phyloP scores from a whole-genome alignment of 2,888 invertebrate species.

The Liopterus haemorrhoidalis region DNA sequence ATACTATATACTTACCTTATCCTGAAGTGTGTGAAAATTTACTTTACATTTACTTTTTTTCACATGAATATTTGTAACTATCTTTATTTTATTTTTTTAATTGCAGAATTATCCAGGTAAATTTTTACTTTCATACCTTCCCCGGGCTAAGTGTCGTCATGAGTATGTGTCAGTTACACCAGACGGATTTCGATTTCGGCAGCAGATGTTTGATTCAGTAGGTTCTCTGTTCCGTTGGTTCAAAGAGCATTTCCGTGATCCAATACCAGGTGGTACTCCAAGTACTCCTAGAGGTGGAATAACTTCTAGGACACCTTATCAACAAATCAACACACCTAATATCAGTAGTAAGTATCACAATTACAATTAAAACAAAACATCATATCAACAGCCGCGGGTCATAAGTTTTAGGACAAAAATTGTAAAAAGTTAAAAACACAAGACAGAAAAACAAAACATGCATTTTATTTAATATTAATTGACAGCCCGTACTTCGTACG shows the following conservation, averaged over 20 bases:
- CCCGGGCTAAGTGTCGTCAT: constrained; percentile 75
- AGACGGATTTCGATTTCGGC: constrained; percentile 87
- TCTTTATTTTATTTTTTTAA: constrained; percentile 29
- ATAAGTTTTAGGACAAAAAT: too few species aligned
- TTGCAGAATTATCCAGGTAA: constrained; percentile 81
- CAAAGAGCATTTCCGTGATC: constrained; percentile 95
- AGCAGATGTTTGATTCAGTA: constrained; percentile 79
- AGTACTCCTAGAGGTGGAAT: constrained; percentile 61
- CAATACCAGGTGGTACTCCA: constrained; percentile 68
- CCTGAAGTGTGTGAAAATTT: too few species aligned
- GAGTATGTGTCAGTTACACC: constrained; percentile 89
- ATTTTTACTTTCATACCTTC: constrained; percentile 90
- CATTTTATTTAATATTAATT: too few species aligned
- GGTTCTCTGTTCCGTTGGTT: constrained; percentile 87
- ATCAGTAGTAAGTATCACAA: constrained; percentile 33
- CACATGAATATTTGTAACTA: background rate
- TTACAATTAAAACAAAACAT: background rate
- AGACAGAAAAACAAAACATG: too few species aligned
- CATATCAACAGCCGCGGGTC: background rate
- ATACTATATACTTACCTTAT: background rate
- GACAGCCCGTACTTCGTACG: too few species aligned
- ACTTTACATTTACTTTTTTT: constrained; percentile 5
- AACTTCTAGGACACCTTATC: constrained; percentile 54
- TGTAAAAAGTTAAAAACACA: too few species aligned
- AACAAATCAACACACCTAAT: constrained; percentile 37